These are phyloP conservation scores for Zaprionus bogoriensis DNA, from an alignment of 2,888 invertebrate species.

Conservation along the genomic window DNA sequence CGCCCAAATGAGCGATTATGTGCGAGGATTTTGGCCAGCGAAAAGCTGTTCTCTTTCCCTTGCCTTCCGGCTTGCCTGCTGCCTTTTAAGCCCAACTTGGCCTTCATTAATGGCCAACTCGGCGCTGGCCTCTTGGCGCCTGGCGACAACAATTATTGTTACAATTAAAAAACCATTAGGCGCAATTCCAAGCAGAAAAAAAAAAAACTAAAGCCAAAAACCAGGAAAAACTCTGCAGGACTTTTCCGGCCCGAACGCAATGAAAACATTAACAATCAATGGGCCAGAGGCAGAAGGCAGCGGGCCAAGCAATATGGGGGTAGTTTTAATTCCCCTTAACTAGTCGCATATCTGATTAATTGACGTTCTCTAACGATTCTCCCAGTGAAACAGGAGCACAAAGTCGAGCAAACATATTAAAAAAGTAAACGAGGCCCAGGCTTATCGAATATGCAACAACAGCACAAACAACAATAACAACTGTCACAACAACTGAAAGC, in stretches of 20 bases:
- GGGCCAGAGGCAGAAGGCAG: neutral
- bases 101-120: slow-evolving; percentile 55
- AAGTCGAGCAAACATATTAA: neutral
- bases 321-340: slow-evolving; percentile 18
- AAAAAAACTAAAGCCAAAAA: neutral
- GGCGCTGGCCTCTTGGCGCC: slow-evolving; percentile 38
- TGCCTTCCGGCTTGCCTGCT: slow-evolving; percentile 30
- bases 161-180: slow-evolving; percentile 82
- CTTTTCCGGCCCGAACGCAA: slow-evolving; percentile 66
- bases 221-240: slow-evolving; percentile 34
- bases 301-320: slow-evolving; percentile 26
- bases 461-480: neutral
- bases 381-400: neutral
- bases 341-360: slow-evolving; percentile 23
- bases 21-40: slow-evolving; percentile 29
- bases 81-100: slow-evolving; percentile 57
- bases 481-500: neutral
- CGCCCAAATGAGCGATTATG: slow-evolving; percentile 57
- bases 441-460: neutral
- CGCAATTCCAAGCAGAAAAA: slow-evolving; percentile 60
- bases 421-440: neutral
- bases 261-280: slow-evolving; percentile 66
- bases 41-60: neutral
- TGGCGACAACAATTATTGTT: slow-evolving; percentile 80
- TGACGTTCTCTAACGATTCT: neutral